Conservation (phyloP, 1,140 invertebrate genomes). For the Paraescarpia echinospica region DNA sequence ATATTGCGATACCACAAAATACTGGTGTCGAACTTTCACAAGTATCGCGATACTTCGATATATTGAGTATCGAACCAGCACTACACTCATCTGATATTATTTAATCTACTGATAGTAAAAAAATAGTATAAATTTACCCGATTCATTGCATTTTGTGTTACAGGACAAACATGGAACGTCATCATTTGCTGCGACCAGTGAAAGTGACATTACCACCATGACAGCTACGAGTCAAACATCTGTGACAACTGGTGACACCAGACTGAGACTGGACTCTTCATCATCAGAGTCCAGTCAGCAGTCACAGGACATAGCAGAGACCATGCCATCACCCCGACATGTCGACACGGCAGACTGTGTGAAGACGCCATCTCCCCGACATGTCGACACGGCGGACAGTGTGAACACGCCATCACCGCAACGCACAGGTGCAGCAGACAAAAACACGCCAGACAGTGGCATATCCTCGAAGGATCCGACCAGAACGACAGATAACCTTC, state of each 20-base stretch:
- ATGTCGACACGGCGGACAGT: background rate
- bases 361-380: background rate
- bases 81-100: too few relatives aligned
- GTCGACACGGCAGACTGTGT: background rate
- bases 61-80: too few relatives aligned
- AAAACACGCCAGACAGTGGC: constrained; percentile 8
- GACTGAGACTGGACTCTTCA: background rate
- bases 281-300: background rate
- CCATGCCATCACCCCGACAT: background rate
- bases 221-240: background rate
- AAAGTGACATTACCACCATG: background rate
- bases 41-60: too few relatives aligned
- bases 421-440: background rate
- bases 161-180: background rate
- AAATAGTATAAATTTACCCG: too few relatives aligned
- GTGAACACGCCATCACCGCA: background rate
- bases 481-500: background rate
- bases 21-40: too few relatives aligned
- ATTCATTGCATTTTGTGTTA: background rate
- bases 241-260: background rate
- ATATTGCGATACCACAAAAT: too few relatives aligned
- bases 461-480: constrained; percentile 6
- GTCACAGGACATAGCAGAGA: background rate
- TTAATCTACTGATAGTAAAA: too few relatives aligned
- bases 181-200: background rate